Evolutionary conservation across 2,113 vertebrate species (phyloP).

Genomic region (Myodes glareolus): DNA sequence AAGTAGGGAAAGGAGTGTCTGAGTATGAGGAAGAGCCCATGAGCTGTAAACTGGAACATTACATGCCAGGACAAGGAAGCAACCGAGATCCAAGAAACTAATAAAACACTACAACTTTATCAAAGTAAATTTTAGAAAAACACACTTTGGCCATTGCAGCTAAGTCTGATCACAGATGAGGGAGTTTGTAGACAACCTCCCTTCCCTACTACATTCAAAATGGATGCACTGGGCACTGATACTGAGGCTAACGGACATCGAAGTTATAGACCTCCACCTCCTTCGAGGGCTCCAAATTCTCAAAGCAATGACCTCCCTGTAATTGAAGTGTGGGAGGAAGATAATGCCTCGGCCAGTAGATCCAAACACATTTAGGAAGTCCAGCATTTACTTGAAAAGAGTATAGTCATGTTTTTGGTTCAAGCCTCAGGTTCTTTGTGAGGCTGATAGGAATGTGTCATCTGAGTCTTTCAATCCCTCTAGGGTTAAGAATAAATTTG

Average conservation of each 20-base stretch:
- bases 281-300: not conserved
- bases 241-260: not conserved
- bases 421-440: conserved; percentile 19
- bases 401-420: conserved; percentile 36
- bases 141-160: not conserved
- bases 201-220: not conserved
- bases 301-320: not conserved
- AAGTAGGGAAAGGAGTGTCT: not conserved
- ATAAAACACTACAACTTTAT: not conserved
- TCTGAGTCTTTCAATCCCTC: not conserved
- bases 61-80: not conserved
- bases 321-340: not conserved
- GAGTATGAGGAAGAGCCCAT: not conserved
- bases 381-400: conserved; percentile 56
- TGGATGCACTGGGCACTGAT: not conserved
- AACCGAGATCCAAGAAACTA: not conserved
- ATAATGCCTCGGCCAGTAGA: not conserved
- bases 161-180: not conserved
- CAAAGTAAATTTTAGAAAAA: conserved; percentile 15
- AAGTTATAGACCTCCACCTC: not conserved
- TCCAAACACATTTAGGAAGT: not conserved
- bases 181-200: not conserved
- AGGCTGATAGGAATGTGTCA: conserved; percentile 30
- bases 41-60: not conserved
- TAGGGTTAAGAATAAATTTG: conserved; percentile 48